Conservation (phyloP, 2,113 vertebrate species). For the Haplotaxodon microlepis region DNA sequence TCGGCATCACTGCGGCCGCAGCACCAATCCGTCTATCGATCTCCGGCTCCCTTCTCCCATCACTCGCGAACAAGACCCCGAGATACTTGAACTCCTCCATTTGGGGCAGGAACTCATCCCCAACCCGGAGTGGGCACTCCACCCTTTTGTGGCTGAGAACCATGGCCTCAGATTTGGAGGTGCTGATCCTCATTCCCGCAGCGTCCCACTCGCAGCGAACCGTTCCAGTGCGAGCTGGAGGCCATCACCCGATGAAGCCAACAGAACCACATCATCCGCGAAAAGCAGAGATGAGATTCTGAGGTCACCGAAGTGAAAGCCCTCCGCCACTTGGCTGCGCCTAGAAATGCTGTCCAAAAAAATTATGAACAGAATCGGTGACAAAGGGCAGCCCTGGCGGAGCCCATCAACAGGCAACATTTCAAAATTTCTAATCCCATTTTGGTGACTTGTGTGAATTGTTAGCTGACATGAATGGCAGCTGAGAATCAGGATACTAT, state of each 20-base stretch:
- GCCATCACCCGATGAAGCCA: accelerated
- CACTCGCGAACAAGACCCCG: accelerated
- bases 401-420: background rate
- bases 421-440: background rate
- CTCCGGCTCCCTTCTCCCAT: too few relatives aligned
- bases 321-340: background rate
- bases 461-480: background rate
- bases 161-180: too few relatives aligned
- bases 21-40: accelerated
- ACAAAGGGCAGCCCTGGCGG: background rate
- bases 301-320: accelerated
- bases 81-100: too few relatives aligned
- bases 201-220: accelerated
- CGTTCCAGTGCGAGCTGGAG: accelerated
- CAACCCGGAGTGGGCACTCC: accelerated
- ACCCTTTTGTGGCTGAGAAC: too few relatives aligned
- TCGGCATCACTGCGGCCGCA: too few relatives aligned
- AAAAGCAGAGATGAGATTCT: background rate
- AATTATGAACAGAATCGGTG: background rate
- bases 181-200: accelerated
- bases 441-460: background rate
- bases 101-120: accelerated
- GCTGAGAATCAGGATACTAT: background rate
- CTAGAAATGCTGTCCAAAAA: background rate
- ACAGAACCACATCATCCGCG: background rate